Evolutionary conservation across 2,888 invertebrate genomes (phyloP).

Genomic region (Xanthia togata): DNA sequence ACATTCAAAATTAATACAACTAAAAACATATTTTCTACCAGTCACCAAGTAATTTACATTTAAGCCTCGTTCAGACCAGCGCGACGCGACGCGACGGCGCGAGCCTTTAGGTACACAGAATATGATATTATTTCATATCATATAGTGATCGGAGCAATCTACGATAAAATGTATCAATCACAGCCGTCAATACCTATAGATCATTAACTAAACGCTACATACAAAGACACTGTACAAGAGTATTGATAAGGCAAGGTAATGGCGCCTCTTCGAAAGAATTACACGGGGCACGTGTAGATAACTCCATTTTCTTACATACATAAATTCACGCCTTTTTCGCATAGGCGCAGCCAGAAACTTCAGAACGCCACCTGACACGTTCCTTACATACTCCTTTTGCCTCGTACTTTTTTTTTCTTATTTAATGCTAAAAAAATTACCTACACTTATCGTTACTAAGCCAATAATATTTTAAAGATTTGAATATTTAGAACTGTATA

Average conservation of each 20-base stretch:
- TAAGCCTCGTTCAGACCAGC: no score
- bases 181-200: constrained; percentile 50
- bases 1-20: not conserved
- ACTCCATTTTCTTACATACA: not conserved
- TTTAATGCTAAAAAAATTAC: not conserved
- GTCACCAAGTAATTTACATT: no score
- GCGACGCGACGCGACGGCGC: no score
- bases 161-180: constrained; percentile 60
- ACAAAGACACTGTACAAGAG: constrained; percentile 32
- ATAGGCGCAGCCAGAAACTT: not conserved
- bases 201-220: constrained; percentile 62
- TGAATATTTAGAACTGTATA: not conserved
- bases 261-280: constrained; percentile 1
- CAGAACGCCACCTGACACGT: not conserved
- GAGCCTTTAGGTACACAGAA: no score
- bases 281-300: not conserved
- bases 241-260: constrained; percentile 34
- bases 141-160: constrained; percentile 45
- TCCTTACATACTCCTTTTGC: not conserved
- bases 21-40: not conserved
- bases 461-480: not conserved
- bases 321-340: not conserved
- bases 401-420: not conserved
- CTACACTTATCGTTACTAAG: not conserved
- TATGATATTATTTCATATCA: constrained; percentile 17